Evolutionary conservation across 2,888 invertebrate genomes (phyloP).

Genomic region (Thymelicus acteon): DNA sequence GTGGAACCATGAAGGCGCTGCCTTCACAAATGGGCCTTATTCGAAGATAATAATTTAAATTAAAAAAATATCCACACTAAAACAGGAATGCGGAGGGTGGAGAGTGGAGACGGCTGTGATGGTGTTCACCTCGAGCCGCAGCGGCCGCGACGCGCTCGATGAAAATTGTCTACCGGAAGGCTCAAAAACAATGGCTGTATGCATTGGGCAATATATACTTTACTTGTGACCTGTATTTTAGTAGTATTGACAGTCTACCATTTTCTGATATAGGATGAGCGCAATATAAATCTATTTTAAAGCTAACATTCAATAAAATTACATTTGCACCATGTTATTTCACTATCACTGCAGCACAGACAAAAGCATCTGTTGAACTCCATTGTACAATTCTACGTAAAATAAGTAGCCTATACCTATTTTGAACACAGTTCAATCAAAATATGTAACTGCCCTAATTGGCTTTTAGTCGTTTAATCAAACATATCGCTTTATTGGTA

Average conservation of each 20-base stretch:
- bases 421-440: conserved; percentile 26
- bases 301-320: conserved; percentile 25
- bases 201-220: background rate
- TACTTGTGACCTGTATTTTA: background rate
- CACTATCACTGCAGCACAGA: conserved; percentile 17
- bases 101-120: too few relatives aligned
- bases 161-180: background rate
- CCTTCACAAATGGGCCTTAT: too few relatives aligned
- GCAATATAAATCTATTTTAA: conserved; percentile 33
- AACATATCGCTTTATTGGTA: background rate
- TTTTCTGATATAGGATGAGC: conserved; percentile 17
- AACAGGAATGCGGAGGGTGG: too few relatives aligned
- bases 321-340: conserved; percentile 22
- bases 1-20: too few relatives aligned
- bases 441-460: conserved; percentile 12
- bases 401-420: conserved; percentile 21
- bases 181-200: background rate
- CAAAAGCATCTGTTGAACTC: conserved; percentile 20
- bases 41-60: too few relatives aligned
- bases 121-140: too few relatives aligned
- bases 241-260: background rate
- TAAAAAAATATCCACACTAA: too few relatives aligned
- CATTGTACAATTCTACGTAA: conserved; percentile 10
- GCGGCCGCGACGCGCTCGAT: too few relatives aligned
- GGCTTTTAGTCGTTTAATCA: background rate